A percentile compares a stretch with the other conserved stretches of the same genome.
These are phyloP conservation scores for Trissonchulus latispiculum DNA, from an alignment of 2,888 invertebrate genomes.

Conservation along the genomic window DNA sequence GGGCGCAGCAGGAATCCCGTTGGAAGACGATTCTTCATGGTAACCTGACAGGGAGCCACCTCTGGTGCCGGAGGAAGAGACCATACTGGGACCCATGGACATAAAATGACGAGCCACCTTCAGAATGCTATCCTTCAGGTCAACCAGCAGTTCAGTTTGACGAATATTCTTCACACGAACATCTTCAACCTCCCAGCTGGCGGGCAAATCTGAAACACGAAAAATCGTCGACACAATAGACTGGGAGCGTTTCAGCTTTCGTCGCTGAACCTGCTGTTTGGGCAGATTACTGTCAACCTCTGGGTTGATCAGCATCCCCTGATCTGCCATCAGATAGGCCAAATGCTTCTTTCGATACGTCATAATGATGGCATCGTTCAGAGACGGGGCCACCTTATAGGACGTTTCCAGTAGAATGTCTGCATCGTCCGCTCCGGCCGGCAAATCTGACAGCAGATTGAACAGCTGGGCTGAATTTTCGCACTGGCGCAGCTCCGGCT, in stretches of 20 bases:
- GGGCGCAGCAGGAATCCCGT: not conserved
- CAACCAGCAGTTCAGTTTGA: constrained; percentile 96
- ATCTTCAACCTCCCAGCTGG: constrained; percentile 48
- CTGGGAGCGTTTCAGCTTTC: constrained; percentile 79
- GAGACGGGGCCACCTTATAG: constrained; percentile 64
- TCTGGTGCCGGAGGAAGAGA: too few relatives aligned
- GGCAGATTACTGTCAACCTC: constrained; percentile 73
- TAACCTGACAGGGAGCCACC: not conserved
- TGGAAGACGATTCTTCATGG: not conserved
- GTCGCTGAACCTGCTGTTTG: constrained; percentile 61
- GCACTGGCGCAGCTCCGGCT: constrained; percentile 65
- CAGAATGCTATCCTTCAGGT: constrained; percentile 84
- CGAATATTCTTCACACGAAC: constrained; percentile 88
- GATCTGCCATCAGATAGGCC: constrained; percentile 92
- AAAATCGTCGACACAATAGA: constrained; percentile 76
- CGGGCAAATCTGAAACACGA: not conserved
- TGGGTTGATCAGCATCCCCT: constrained; percentile 82
- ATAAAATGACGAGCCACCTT: constrained; percentile 89
- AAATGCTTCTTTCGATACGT: constrained; percentile 80
- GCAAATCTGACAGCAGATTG: constrained; percentile 88
- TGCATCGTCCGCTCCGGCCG: constrained; percentile 82
- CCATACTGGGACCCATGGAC: constrained; percentile 52
- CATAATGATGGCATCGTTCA: constrained; percentile 73
- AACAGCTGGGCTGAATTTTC: constrained; percentile 97
- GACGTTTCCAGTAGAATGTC: constrained; percentile 68